These are phyloP conservation scores for Onychostruthus taczanowskii DNA, from an alignment of 2,113 vertebrate genomes.

Conservation along the genomic window DNA sequence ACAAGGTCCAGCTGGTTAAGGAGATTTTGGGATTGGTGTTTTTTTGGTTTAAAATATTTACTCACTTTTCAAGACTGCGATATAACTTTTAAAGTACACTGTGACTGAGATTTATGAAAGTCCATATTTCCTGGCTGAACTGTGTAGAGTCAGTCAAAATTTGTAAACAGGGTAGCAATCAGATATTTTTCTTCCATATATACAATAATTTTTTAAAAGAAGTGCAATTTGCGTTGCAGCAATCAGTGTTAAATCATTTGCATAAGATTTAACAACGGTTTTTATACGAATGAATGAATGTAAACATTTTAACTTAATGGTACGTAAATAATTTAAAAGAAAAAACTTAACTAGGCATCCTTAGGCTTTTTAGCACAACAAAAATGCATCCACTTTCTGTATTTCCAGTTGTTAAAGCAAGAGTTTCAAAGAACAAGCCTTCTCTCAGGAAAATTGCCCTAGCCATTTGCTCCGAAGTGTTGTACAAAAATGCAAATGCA, in stretches of 20 bases:
- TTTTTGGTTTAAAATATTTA: constrained; percentile 40
- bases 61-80: constrained; percentile 63
- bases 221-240: constrained; percentile 87
- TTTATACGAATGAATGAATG: constrained; percentile 83
- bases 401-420: constrained; percentile 66
- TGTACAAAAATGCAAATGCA: constrained; percentile 74
- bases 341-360: constrained; percentile 78
- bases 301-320: constrained; percentile 87
- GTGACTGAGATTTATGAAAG: constrained; percentile 77
- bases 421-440: constrained; percentile 87
- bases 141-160: constrained; percentile 54
- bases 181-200: constrained; percentile 82
- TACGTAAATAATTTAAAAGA: constrained; percentile 89
- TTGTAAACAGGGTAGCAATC: constrained; percentile 95
- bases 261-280: constrained; percentile 84
- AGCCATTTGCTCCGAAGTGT: constrained; percentile 74
- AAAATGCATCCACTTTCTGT: constrained; percentile 67
- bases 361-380: constrained; percentile 68
- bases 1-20: constrained; percentile 25
- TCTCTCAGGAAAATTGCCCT: constrained; percentile 83
- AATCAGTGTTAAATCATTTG: constrained; percentile 91
- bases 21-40: constrained; percentile 14
- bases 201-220: constrained; percentile 79
- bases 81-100: constrained; percentile 61
- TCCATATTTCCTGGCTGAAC: constrained; percentile 75